phyloP scores from a whole-genome alignment of 2,797 vertebrate genomes.

The Coilia nasus region DNA sequence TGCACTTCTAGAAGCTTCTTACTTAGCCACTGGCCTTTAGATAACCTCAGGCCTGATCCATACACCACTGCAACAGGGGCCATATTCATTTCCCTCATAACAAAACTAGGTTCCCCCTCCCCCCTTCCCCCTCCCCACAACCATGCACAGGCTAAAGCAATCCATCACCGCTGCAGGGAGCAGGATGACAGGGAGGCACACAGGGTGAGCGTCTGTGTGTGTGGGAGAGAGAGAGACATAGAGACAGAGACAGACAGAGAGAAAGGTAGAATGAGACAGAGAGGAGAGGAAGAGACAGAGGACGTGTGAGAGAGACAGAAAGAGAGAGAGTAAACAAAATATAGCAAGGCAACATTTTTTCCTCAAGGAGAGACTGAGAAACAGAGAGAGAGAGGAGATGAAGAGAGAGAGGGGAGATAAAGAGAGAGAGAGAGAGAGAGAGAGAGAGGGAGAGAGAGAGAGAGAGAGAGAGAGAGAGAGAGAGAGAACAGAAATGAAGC shows the following conservation, averaged over 20 bases:
- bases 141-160: conserved; percentile 29
- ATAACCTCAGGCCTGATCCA: conserved; percentile 19
- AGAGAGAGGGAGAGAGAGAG: neutral
- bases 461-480: neutral
- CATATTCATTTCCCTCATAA: conserved; percentile 36
- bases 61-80: conserved; percentile 36
- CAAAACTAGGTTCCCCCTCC: conserved; percentile 24
- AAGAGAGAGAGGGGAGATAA: neutral
- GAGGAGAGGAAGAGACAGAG: neutral
- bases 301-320: neutral
- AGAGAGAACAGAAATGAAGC: neutral
- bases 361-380: neutral
- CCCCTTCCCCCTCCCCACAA: too few relatives aligned
- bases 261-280: too few relatives aligned
- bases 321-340: too few relatives aligned
- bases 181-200: conserved; percentile 5
- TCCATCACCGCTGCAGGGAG: conserved; percentile 26
- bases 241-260: neutral
- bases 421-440: too few relatives aligned
- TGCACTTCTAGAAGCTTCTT: neutral
- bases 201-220: neutral
- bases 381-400: neutral
- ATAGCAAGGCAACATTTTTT: too few relatives aligned
- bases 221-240: neutral
- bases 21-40: conserved; percentile 33